These are phyloP conservation scores for Plagodis pulveraria DNA, from an alignment of 2,888 invertebrate species.

Conservation along the genomic window DNA sequence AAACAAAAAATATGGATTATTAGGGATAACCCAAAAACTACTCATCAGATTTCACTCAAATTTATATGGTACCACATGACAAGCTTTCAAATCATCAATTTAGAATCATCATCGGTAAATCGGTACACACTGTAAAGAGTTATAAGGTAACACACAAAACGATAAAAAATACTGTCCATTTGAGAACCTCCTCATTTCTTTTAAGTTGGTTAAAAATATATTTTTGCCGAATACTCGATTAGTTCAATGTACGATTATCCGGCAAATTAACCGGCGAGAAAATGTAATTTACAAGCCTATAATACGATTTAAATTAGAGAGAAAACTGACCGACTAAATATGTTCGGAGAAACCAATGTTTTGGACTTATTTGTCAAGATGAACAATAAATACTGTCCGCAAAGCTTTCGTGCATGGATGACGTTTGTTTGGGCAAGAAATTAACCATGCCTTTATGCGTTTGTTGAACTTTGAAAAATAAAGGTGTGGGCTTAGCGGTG, in stretches of 20 bases:
- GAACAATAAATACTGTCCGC: constrained; percentile 8
- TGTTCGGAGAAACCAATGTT: constrained; percentile 17
- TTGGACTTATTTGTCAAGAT: constrained; percentile 26
- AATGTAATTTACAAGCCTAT: background rate
- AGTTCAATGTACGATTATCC: background rate
- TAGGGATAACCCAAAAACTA: no score
- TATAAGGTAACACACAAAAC: no score
- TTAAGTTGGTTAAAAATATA: no score
- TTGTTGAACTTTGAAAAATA: constrained; percentile 12
- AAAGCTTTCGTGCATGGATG: constrained; percentile 20
- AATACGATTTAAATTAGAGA: constrained; percentile 20
- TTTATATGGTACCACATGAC: no score
- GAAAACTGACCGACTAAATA: constrained; percentile 27
- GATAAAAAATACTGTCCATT: no score
- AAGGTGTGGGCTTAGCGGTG: background rate
- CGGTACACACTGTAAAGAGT: no score
- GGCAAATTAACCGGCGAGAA: constrained; percentile 11
- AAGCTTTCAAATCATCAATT: no score
- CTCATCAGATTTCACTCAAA: no score
- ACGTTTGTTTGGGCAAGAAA: constrained; percentile 14
- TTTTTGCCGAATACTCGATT: background rate
- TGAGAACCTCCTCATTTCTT: no score
- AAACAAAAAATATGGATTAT: no score
- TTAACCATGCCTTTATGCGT: constrained; percentile 15
- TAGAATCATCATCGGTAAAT: no score